Conservation (phyloP, 2,888 invertebrate species). For the Micropterix aruncella region DNA sequence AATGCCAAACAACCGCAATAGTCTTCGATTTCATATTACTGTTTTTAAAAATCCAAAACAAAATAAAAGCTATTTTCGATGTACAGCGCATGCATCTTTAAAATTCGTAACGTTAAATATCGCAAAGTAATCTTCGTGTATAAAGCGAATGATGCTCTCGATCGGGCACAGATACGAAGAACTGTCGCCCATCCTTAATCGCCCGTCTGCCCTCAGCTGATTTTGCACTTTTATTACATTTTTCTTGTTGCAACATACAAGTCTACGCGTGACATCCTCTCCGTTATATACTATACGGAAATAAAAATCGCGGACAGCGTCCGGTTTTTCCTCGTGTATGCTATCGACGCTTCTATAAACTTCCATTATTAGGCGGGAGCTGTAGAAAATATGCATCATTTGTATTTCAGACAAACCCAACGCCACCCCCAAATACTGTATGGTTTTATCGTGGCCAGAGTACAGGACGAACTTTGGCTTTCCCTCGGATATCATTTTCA, state of each 20-base stretch:
- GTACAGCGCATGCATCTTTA: constrained; percentile 62
- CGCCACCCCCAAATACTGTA: constrained; percentile 71
- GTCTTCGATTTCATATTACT: no score
- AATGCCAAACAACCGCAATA: no score
- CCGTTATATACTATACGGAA: constrained; percentile 80
- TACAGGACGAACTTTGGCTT: constrained; percentile 64
- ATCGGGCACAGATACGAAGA: constrained; percentile 63
- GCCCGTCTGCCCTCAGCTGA: constrained; percentile 27
- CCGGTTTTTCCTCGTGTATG: constrained; percentile 26
- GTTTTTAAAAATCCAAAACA: no score
- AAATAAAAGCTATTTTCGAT: no score
- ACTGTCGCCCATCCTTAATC: constrained; percentile 22
- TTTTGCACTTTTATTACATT: constrained; percentile 37
- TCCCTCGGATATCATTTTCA: constrained; percentile 64
- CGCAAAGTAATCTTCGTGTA: constrained; percentile 77
- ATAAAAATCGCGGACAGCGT: constrained; percentile 54
- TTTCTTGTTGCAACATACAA: constrained; percentile 62
- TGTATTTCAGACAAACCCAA: constrained; percentile 54
- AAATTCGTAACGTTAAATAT: constrained; percentile 78
- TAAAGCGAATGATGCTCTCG: constrained; percentile 74
- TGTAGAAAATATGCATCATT: constrained; percentile 66
- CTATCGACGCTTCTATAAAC: constrained; percentile 59
- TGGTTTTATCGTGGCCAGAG: constrained; percentile 86
- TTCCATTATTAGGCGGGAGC: constrained; percentile 77
- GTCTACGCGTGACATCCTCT: constrained; percentile 65